Conservation (phyloP, 1,140 invertebrate genomes). For the Glossosoma conforme region DNA sequence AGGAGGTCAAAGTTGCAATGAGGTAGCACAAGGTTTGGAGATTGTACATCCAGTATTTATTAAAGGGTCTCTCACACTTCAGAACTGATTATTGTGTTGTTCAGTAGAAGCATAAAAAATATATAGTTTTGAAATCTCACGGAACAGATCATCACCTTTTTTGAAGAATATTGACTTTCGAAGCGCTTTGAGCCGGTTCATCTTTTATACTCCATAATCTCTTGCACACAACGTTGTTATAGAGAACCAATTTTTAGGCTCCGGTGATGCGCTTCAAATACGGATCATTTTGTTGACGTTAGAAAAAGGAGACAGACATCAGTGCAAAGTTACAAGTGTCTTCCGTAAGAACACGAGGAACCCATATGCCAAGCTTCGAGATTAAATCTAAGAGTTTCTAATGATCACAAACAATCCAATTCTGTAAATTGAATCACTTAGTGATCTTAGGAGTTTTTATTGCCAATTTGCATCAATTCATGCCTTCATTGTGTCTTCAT, state of each 20-base stretch:
- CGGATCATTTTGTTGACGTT: neutral
- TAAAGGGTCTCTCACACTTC: too few species aligned
- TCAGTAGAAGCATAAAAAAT: neutral
- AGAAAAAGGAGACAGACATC: neutral
- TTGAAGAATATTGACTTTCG: neutral
- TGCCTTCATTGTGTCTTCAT: too few species aligned
- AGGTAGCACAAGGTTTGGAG: too few species aligned
- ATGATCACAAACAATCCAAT: neutral
- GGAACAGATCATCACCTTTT: neutral
- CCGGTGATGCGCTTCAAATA: neutral
- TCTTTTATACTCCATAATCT: neutral
- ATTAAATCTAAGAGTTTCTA: neutral
- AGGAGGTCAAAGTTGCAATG: too few species aligned
- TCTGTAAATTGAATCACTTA: neutral
- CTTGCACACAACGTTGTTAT: neutral
- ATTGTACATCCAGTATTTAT: too few species aligned
- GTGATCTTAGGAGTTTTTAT: neutral
- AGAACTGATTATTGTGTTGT: neutral
- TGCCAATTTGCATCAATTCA: neutral
- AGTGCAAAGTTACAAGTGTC: neutral
- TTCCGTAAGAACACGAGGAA: neutral
- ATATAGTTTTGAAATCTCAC: neutral
- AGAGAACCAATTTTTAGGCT: neutral
- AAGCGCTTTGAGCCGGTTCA: neutral
- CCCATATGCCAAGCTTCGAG: neutral